Evolutionary conservation across 2,888 invertebrate species (phyloP), one percentile per base, ranked within the genome.

Genomic region (Drosophila falleni): DNA sequence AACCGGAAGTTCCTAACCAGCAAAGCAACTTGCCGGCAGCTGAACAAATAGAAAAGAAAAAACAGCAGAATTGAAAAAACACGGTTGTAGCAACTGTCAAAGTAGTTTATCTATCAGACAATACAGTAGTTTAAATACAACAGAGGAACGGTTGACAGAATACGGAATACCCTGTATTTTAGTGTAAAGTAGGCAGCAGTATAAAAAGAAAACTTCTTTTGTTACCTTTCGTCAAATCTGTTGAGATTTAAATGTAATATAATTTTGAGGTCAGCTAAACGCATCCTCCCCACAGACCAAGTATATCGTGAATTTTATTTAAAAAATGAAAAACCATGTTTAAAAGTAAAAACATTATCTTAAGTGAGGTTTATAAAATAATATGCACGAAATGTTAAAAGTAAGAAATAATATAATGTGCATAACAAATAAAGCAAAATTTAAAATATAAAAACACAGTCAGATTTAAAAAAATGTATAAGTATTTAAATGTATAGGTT

Each of bases 1-100:
- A 23, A 23, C 55, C 55, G 55, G 63, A 71, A 71, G 72, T 61
- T 54, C 61, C 71, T 62, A 46, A 44, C 16, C 37, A 53, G 46
- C 15, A 33, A 44, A 59, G 19, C 19, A 26, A 41, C 35, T 59
- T 55, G 54, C 60, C 60, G 47, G 37, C 42, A 35, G 33, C 49
- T 47, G 29, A 9, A 37, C 19, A 33, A 55, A 55, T n/a, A 23
- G 9, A 31, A 19, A 42, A 41, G 16, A 35, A 23, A 26, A 23
- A 37, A 10, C 46, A 47, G 11, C 26, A 5, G 35, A 58, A 19
- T 2, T 2, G 42, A 16, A 33, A 41, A 23, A 33, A 5, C 51
- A 26, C 23, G 50, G 10, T 44, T 51, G 50, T 33, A 26, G n/a
- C 50, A 16, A 60, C 39, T 50, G 31, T 31, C 49, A 39, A 50